Evolutionary conservation across 2,888 invertebrate species (phyloP).

Genomic region (Bombylius discolor): DNA sequence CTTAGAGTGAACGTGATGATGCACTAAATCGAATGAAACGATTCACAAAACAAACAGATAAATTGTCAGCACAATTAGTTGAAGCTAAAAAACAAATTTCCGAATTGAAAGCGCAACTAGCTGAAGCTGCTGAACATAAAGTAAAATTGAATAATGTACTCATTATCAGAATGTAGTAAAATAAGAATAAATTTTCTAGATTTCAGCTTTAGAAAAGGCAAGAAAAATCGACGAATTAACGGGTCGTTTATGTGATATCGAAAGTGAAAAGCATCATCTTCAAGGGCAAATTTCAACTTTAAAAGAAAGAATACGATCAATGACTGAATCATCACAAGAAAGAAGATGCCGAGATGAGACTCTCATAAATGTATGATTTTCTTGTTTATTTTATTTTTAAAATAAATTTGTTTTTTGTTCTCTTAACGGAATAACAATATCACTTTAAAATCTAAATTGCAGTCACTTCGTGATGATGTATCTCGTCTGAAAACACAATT

Average conservation of each 20-base stretch:
- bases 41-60: slow-evolving; percentile 69
- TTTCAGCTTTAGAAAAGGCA: slow-evolving; percentile 68
- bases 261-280: slow-evolving; percentile 55
- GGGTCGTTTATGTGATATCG: slow-evolving; percentile 66
- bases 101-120: slow-evolving; percentile 72
- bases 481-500: slow-evolving; percentile 59
- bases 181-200: slow-evolving; percentile 40
- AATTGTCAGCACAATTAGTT: slow-evolving; percentile 61
- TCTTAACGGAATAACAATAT: slow-evolving; percentile 38
- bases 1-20: slow-evolving; percentile 52
- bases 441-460: slow-evolving; percentile 4
- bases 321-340: slow-evolving; percentile 31
- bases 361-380: slow-evolving; percentile 27
- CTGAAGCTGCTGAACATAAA: slow-evolving; percentile 78
- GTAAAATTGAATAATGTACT: slow-evolving; percentile 31
- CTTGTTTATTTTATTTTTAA: not conserved
- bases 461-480: slow-evolving; percentile 62
- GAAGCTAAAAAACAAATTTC: slow-evolving; percentile 72
- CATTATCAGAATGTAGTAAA: not conserved
- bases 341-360: slow-evolving; percentile 34
- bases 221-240: slow-evolving; percentile 74
- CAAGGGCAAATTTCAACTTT: slow-evolving; percentile 26
- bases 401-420: slow-evolving; percentile 17
- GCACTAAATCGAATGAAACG: slow-evolving; percentile 60
- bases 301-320: slow-evolving; percentile 30